These are phyloP conservation scores for Hyperoplus lanceolatus DNA, from an alignment of 2,797 vertebrate genomes.

Conservation along the genomic window DNA sequence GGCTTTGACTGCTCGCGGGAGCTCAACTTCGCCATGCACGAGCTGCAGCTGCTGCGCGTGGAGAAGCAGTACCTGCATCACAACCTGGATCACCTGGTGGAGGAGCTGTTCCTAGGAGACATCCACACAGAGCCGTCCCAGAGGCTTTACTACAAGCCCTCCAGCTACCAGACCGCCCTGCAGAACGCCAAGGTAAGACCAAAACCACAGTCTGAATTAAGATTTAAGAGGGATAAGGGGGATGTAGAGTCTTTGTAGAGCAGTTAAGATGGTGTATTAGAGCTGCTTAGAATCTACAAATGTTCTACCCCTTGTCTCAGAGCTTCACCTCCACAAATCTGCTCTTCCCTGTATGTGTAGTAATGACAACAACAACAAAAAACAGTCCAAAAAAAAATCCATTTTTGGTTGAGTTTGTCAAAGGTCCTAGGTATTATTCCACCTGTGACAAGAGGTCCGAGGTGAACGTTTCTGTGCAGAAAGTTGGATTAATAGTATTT, in stretches of 20 bases:
- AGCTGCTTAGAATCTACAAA: background rate
- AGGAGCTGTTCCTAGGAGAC: conserved; percentile 96
- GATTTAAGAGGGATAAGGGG: background rate
- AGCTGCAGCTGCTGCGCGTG: conserved; percentile 94
- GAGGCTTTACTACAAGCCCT: conserved; percentile 94
- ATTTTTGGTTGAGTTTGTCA: background rate
- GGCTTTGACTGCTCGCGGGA: conserved; percentile 90
- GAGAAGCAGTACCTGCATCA: conserved; percentile 96
- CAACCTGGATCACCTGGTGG: conserved; percentile 93
- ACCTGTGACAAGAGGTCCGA: background rate
- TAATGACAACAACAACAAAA: background rate
- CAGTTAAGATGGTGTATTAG: background rate
- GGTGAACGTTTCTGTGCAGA: background rate
- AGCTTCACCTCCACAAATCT: too few species aligned
- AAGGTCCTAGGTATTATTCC: background rate
- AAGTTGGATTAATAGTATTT: background rate
- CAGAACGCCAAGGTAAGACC: conserved; percentile 93
- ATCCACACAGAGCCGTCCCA: conserved; percentile 93
- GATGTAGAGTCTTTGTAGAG: background rate
- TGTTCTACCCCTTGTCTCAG: background rate
- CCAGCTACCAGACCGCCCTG: conserved; percentile 95
- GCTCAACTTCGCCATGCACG: conserved; percentile 96
- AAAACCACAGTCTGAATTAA: too few species aligned
- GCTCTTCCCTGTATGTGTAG: too few species aligned
- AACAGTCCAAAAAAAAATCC: background rate